Conservation (phyloP, 2,888 invertebrate species). For the Aricia artaxerxes region DNA sequence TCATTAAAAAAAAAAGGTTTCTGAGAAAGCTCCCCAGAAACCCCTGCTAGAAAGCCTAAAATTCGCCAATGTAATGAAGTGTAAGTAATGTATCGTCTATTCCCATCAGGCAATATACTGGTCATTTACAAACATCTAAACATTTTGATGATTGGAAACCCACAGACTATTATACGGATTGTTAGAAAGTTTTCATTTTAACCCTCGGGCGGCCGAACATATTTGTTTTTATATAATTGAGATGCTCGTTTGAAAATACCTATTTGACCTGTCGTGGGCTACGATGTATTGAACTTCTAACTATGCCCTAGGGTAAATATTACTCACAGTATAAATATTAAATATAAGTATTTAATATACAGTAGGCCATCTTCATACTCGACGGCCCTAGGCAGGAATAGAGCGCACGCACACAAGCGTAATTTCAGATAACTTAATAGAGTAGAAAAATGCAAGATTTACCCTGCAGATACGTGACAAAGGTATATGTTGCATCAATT, state of each 20-base stretch:
- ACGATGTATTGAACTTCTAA: constrained; percentile 8
- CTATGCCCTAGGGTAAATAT: constrained; percentile 7
- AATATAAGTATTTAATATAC: neutral
- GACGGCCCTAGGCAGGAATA: too few relatives aligned
- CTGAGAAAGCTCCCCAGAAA: too few relatives aligned
- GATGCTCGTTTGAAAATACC: constrained; percentile 53
- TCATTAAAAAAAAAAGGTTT: too few relatives aligned
- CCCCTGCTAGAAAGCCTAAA: too few relatives aligned
- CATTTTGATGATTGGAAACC: neutral
- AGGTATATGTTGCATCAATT: too few relatives aligned
- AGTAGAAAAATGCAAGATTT: neutral
- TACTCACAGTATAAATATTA: neutral
- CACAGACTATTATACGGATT: neutral
- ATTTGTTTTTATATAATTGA: constrained; percentile 68
- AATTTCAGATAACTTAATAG: neutral
- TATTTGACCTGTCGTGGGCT: constrained; percentile 12
- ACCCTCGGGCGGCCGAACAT: constrained; percentile 49
- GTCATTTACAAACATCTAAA: neutral
- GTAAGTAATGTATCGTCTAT: neutral
- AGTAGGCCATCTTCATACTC: neutral
- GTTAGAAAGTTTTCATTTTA: constrained; percentile 40
- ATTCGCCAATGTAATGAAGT: neutral
- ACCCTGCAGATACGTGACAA: too few relatives aligned
- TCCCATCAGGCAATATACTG: neutral
- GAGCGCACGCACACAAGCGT: too few relatives aligned